Percentiles rank a stretch among this genome's conserved stretches.
These are phyloP conservation scores for Heliconius erato DNA, from an alignment of 2,888 invertebrate genomes.

Conservation along the genomic window DNA sequence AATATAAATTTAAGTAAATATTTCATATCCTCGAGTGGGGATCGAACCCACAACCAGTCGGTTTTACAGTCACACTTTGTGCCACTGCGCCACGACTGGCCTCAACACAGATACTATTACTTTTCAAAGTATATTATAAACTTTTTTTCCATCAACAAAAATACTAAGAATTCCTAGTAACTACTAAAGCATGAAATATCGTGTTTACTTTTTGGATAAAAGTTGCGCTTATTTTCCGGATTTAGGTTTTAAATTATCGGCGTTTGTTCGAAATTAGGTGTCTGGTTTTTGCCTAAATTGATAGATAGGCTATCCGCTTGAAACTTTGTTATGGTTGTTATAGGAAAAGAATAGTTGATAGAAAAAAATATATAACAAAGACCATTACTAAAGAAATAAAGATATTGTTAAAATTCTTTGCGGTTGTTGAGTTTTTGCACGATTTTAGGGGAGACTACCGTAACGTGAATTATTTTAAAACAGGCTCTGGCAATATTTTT, in stretches of 20 bases:
- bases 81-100: too few species aligned
- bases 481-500: not conserved
- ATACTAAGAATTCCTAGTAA: slow-evolving; percentile 18
- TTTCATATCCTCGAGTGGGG: too few species aligned
- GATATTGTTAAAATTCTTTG: slow-evolving; percentile 15
- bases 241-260: slow-evolving; percentile 30
- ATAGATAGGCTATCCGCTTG: slow-evolving; percentile 5
- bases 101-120: not conserved
- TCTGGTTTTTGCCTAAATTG: slow-evolving; percentile 20
- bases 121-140: not conserved
- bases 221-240: slow-evolving; percentile 38
- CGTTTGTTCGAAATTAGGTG: slow-evolving; percentile 12
- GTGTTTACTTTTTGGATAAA: slow-evolving; percentile 30
- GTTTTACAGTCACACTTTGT: too few species aligned
- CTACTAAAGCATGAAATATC: slow-evolving; percentile 21
- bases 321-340: slow-evolving; percentile 7
- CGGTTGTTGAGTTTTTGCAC: slow-evolving; percentile 15
- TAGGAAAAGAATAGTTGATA: slow-evolving; percentile 1
- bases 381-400: slow-evolving; percentile 13
- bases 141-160: not conserved
- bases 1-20: too few species aligned
- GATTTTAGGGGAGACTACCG: not conserved
- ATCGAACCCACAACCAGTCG: too few species aligned
- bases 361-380: slow-evolving; percentile 8
- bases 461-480: not conserved